phyloP scores from a whole-genome alignment of 2,113 vertebrate species.

The Aythya baeri region DNA sequence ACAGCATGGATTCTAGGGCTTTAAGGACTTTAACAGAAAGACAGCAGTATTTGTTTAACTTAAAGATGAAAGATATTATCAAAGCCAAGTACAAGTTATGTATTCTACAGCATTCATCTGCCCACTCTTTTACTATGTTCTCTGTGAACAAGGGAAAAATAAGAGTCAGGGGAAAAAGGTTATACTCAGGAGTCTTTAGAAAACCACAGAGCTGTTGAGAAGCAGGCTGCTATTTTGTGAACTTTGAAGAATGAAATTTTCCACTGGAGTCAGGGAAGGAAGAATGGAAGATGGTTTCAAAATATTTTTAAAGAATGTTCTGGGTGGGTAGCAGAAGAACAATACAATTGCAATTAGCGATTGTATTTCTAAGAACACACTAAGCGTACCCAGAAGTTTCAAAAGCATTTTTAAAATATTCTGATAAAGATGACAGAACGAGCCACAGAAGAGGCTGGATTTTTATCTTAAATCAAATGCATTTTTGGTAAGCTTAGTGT shows the following conservation, averaged over 20 bases:
- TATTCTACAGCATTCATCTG: not conserved
- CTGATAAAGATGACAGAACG: not conserved
- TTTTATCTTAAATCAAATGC: not conserved
- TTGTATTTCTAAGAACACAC: not conserved
- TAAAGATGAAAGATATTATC: not conserved
- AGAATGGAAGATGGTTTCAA: not conserved
- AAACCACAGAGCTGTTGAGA: constrained; percentile 12
- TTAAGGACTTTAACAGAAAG: not conserved
- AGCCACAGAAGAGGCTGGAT: not conserved
- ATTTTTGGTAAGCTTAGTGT: not conserved
- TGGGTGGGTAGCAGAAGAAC: not conserved
- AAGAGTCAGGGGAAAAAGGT: not conserved
- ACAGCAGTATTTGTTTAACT: not conserved
- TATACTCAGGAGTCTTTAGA: not conserved
- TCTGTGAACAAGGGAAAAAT: not conserved
- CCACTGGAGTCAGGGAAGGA: constrained; percentile 38
- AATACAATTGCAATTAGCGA: not conserved
- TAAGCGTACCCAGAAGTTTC: not conserved
- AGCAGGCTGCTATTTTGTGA: not conserved
- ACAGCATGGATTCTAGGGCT: not conserved
- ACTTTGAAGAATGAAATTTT: constrained; percentile 46
- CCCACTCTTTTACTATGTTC: not conserved
- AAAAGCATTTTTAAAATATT: not conserved
- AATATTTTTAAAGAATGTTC: constrained; percentile 24
- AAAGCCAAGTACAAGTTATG: not conserved